phyloP scores from a whole-genome alignment of 2,888 invertebrate species.

The Stenchaetothrips biformis region DNA sequence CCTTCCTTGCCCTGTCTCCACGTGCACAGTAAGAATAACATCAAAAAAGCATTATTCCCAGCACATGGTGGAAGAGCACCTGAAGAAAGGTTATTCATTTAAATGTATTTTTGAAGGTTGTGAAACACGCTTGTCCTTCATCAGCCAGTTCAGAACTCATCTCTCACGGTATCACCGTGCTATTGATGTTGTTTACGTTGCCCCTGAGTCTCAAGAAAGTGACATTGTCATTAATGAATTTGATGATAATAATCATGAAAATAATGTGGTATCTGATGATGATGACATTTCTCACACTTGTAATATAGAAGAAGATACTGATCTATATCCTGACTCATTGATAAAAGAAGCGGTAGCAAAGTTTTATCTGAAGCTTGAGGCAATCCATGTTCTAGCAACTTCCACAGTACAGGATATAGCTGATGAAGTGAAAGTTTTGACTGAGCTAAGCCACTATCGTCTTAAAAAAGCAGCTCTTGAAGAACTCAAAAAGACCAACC shows the following conservation, averaged over 20 bases:
- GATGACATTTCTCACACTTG: not conserved
- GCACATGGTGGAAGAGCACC: not conserved
- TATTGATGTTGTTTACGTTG: not conserved
- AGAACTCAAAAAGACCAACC: not conserved
- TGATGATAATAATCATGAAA: not conserved
- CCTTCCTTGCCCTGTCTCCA: not conserved
- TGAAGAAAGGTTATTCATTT: not conserved
- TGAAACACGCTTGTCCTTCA: not conserved
- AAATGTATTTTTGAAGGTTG: not conserved
- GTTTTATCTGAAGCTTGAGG: slow-evolving; percentile 7
- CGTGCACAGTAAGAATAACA: not conserved
- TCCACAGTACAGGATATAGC: not conserved
- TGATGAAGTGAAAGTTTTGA: not conserved
- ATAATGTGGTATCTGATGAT: not conserved
- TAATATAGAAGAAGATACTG: not conserved
- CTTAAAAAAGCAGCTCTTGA: not conserved
- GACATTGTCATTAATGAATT: not conserved
- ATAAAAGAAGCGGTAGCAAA: not conserved
- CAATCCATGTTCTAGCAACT: not conserved
- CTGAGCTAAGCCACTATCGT: not conserved
- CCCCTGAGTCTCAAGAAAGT: not conserved
- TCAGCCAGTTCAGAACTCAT: not conserved
- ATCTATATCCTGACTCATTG: not conserved
- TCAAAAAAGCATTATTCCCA: not conserved
- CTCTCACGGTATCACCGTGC: not conserved